Conservation (phyloP, 2,888 invertebrate species). For the Ashinkailepas kermadecensis region DNA sequence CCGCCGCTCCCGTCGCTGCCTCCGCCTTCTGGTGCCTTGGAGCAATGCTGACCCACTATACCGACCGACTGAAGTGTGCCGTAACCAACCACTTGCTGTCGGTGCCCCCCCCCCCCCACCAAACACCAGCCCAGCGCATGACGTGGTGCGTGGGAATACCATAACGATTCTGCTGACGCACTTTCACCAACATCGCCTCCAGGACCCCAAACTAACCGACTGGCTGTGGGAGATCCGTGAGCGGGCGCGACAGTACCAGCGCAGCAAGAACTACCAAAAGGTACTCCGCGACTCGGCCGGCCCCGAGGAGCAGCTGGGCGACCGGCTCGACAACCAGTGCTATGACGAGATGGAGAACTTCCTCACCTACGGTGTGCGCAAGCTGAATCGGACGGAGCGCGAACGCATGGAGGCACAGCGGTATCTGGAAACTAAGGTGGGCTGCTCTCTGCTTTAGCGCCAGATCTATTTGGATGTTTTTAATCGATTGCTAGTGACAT, state of each 20-base stretch:
- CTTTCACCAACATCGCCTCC: background rate
- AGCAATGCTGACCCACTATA: no score
- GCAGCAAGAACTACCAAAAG: constrained; percentile 39
- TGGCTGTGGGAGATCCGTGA: constrained; percentile 82
- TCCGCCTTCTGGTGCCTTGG: no score
- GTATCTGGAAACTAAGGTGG: constrained; percentile 31
- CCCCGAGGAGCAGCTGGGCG: constrained; percentile 15
- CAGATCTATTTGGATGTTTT: no score
- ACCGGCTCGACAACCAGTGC: background rate
- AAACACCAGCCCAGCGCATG: no score
- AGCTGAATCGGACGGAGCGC: constrained; percentile 31
- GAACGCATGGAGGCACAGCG: constrained; percentile 32
- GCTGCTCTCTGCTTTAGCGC: background rate
- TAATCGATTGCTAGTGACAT: no score
- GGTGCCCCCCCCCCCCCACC: no score
- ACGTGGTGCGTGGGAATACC: no score
- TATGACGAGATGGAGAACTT: constrained; percentile 33
- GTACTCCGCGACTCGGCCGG: constrained; percentile 27
- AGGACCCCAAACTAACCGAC: constrained; percentile 84
- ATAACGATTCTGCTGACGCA: no score
- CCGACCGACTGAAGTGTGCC: no score
- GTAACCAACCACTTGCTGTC: no score
- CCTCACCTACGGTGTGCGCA: constrained; percentile 34
- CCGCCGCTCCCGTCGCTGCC: no score
- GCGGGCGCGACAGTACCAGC: constrained; percentile 66